Evolutionary conservation across 1,140 invertebrate genomes (phyloP).

Genomic region (Ostrea edulis): DNA sequence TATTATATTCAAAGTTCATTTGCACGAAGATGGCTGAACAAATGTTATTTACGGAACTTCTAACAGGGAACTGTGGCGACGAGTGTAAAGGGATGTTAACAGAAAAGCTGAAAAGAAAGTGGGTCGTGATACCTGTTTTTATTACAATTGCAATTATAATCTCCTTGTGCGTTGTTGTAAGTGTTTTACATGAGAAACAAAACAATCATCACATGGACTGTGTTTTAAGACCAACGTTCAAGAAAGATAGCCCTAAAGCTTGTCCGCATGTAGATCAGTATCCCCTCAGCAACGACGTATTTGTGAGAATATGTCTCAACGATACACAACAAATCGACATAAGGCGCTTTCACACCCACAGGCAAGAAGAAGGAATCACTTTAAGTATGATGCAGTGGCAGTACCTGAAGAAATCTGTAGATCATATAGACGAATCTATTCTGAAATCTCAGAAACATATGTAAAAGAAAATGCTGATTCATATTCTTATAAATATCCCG

Average conservation of each 20-base stretch:
- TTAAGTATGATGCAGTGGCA: too few relatives aligned
- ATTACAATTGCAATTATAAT: neutral
- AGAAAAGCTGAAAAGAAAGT: too few relatives aligned
- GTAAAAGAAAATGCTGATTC: constrained; percentile 13
- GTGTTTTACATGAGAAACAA: neutral
- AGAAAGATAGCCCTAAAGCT: neutral
- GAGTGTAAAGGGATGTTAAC: too few relatives aligned
- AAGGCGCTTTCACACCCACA: too few relatives aligned
- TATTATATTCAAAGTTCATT: neutral
- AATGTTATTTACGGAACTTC: too few relatives aligned
- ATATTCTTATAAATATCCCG: neutral
- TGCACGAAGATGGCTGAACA: too few relatives aligned
- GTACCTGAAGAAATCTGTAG: too few relatives aligned
- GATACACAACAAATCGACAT: too few relatives aligned
- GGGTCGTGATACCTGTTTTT: neutral
- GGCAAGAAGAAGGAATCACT: too few relatives aligned
- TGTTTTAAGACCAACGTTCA: constrained; percentile 1
- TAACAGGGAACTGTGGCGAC: too few relatives aligned
- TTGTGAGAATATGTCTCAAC: constrained; percentile 12
- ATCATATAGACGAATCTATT: too few relatives aligned
- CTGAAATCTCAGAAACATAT: constrained; percentile 25
- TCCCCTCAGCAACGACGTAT: constrained; percentile 22
- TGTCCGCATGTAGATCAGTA: constrained; percentile 31
- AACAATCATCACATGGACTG: neutral
- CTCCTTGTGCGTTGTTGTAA: neutral